Evolutionary conservation across 2,888 invertebrate genomes (phyloP).

Genomic region (Monochamus alternatus): DNA sequence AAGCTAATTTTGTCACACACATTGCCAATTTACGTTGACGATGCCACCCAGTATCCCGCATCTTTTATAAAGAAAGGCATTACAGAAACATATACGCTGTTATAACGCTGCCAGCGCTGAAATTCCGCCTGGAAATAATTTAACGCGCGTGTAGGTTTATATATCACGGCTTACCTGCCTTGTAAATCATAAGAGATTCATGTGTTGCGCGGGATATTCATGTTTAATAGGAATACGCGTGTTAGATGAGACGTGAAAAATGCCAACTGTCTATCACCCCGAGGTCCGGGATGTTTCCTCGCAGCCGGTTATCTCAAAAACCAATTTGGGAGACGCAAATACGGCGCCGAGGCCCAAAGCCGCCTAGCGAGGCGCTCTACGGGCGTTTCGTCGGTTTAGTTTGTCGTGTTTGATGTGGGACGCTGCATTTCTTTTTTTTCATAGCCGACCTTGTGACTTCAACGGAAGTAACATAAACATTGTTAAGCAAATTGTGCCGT

Average conservation of each 20-base stretch:
- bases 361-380: slow-evolving; percentile 22
- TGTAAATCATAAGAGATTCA: slow-evolving; percentile 54
- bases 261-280: slow-evolving; percentile 54
- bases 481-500: neutral
- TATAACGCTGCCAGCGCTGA: neutral
- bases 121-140: slow-evolving; percentile 23
- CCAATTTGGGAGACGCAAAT: slow-evolving; percentile 53
- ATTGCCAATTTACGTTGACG: too few relatives aligned
- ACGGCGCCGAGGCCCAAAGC: slow-evolving; percentile 33
- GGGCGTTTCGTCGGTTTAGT: slow-evolving; percentile 34
- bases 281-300: slow-evolving; percentile 34
- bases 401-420: slow-evolving; percentile 29
- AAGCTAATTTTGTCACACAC: too few relatives aligned
- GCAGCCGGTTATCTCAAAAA: slow-evolving; percentile 49
- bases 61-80: slow-evolving; percentile 1
- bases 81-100: slow-evolving; percentile 5
- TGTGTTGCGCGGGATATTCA: slow-evolving; percentile 49
- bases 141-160: slow-evolving; percentile 21
- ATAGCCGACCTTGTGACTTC: too few relatives aligned
- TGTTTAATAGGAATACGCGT: slow-evolving; percentile 55
- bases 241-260: slow-evolving; percentile 59
- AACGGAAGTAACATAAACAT: neutral
- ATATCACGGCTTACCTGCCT: slow-evolving; percentile 32
- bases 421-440: slow-evolving; percentile 8
- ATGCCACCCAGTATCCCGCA: neutral